Percentiles rank a stretch among this genome's conserved stretches.
These are phyloP conservation scores for Epinotia bilunana DNA, from an alignment of 2,888 invertebrate species.

Conservation along the genomic window DNA sequence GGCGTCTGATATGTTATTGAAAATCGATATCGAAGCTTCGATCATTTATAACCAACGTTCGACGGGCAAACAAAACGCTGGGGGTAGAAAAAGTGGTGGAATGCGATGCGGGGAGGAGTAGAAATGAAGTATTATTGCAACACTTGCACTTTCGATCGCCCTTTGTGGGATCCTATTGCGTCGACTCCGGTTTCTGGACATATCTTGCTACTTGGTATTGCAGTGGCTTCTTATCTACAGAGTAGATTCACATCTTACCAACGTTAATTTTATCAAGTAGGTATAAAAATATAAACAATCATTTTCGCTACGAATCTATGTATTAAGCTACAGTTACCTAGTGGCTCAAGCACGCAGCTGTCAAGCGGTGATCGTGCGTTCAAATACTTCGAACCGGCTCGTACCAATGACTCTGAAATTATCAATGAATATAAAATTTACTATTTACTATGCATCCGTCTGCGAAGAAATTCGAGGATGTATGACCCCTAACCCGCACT, in stretches of 20 bases:
- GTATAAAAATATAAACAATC: no score
- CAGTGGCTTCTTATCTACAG: slow-evolving; percentile 7
- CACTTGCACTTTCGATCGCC: slow-evolving; percentile 83
- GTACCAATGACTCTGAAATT: no score
- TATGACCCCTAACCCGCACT: no score
- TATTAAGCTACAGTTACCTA: no score
- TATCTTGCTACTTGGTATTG: slow-evolving; percentile 37
- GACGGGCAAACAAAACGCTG: slow-evolving; percentile 77
- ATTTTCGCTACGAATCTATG: no score
- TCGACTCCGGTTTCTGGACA: slow-evolving; percentile 38
- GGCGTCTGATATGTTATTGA: slow-evolving; percentile 54
- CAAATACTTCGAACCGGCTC: no score
- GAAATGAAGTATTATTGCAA: slow-evolving; percentile 82
- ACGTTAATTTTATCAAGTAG: not conserved
- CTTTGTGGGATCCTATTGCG: slow-evolving; percentile 65
- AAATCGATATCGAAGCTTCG: slow-evolving; percentile 79
- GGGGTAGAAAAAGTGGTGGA: slow-evolving; percentile 72
- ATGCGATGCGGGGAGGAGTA: slow-evolving; percentile 70
- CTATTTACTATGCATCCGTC: no score
- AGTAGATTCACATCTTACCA: not conserved
- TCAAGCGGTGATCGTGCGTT: no score
- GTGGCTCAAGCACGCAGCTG: no score
- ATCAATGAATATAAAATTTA: no score
- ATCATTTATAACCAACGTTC: slow-evolving; percentile 82
- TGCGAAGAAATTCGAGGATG: no score